Conservation (phyloP, 2,113 vertebrate species). For the Orthonyx spaldingii region DNA sequence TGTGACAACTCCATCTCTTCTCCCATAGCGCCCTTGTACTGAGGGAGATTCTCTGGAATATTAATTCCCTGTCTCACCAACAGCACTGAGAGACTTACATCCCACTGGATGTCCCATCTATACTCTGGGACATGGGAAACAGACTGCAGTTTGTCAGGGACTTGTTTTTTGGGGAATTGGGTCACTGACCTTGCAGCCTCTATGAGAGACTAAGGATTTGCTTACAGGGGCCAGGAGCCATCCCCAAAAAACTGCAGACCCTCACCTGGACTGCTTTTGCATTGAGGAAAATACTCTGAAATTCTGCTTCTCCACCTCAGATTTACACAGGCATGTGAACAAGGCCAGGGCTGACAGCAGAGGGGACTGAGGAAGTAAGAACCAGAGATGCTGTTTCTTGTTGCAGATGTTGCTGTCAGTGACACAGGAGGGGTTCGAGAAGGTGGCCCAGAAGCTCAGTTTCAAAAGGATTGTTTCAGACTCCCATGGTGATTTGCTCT, state of each 20-base stretch:
- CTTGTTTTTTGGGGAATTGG: neutral
- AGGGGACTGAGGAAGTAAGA: neutral
- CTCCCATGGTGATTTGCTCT: neutral
- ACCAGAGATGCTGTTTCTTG: neutral
- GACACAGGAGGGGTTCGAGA: neutral
- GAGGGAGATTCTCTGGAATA: neutral
- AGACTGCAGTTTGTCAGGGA: neutral
- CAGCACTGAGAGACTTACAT: neutral
- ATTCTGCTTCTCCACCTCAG: neutral
- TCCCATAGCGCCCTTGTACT: neutral
- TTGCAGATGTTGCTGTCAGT: neutral
- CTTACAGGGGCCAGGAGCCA: neutral
- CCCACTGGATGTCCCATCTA: neutral
- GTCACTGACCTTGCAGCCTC: neutral
- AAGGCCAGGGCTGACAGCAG: neutral
- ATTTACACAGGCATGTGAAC: neutral
- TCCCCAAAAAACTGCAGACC: neutral
- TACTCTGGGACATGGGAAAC: fast-evolving
- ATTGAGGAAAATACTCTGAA: neutral
- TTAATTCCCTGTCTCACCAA: neutral
- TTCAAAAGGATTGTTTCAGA: neutral
- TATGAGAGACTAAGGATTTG: neutral
- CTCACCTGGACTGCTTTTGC: neutral
- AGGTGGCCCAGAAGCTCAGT: neutral
- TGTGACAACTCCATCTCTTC: neutral